A percentile compares a stretch with the other conserved stretches of the same genome.
phyloP scores from a whole-genome alignment of 1,140 invertebrate species.

The Myzus persicae region DNA sequence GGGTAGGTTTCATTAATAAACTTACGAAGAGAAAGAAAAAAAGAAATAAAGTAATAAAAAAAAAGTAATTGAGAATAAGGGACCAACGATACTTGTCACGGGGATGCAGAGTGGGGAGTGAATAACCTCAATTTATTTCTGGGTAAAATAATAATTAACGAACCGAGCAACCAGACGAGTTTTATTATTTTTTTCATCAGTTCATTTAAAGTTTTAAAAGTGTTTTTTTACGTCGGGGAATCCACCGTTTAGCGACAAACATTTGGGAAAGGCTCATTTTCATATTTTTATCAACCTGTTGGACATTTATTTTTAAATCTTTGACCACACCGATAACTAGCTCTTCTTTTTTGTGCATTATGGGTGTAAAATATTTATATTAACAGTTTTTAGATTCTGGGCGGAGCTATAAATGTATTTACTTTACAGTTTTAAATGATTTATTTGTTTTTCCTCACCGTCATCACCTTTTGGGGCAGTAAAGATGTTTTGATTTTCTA shows the following conservation, averaged over 20 bases:
- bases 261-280: slow-evolving; percentile 18
- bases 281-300: slow-evolving; percentile 47
- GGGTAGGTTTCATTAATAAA: slow-evolving; percentile 57
- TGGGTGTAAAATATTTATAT: background rate
- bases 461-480: no score
- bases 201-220: slow-evolving; percentile 56
- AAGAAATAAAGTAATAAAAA: background rate
- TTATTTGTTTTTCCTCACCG: no score
- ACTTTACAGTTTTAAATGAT: no score
- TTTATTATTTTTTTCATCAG: slow-evolving; percentile 11
- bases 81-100: slow-evolving; percentile 24
- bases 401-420: no score
- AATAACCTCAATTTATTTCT: slow-evolving; percentile 38
- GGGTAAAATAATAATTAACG: slow-evolving; percentile 55
- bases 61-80: slow-evolving; percentile 50
- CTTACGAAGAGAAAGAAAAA: slow-evolving; percentile 8
- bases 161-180: background rate
- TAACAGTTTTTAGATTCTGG: background rate
- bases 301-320: slow-evolving; percentile 17
- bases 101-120: background rate
- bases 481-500: no score
- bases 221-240: slow-evolving; percentile 34
- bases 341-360: background rate
- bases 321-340: background rate
- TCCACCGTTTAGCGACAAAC: slow-evolving; percentile 35